A percentile compares a stretch with the other conserved stretches of the same genome.
phyloP scores from a whole-genome alignment of 2,888 invertebrate species.

The Andrena bucephala region DNA sequence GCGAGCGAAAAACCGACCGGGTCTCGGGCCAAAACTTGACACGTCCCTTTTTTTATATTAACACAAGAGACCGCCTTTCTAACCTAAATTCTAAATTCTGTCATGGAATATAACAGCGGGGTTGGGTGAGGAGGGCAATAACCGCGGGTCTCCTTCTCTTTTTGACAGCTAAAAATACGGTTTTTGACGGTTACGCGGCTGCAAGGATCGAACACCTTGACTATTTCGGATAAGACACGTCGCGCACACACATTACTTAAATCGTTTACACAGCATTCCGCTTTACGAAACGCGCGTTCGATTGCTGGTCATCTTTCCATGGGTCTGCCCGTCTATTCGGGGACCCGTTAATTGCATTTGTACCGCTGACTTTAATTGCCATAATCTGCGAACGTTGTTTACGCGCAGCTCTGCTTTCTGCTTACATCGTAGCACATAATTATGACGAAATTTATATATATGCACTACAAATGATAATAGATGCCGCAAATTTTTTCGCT shows the following conservation, averaged over 20 bases:
- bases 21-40: slow-evolving; percentile 35
- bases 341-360: slow-evolving; percentile 10
- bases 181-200: slow-evolving; percentile 57
- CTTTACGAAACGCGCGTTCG: slow-evolving; percentile 20
- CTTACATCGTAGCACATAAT: slow-evolving; percentile 26
- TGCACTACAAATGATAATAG: slow-evolving; percentile 4
- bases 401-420: slow-evolving; percentile 8
- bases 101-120: slow-evolving; percentile 38
- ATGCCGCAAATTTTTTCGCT: slow-evolving; percentile 11
- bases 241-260: neutral
- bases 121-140: slow-evolving; percentile 30
- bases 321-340: neutral
- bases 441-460: slow-evolving; percentile 21
- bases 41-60: slow-evolving; percentile 28
- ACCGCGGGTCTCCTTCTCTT: slow-evolving; percentile 44
- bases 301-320: neutral
- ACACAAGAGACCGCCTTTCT: slow-evolving; percentile 48
- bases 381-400: slow-evolving; percentile 25
- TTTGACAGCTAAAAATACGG: slow-evolving; percentile 72
- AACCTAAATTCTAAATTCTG: slow-evolving; percentile 68
- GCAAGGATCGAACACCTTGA: slow-evolving; percentile 35
- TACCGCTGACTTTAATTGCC: slow-evolving; percentile 13
- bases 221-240: slow-evolving; percentile 64
- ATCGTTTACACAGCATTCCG: slow-evolving; percentile 29
- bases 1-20: slow-evolving; percentile 19